phyloP scores from a whole-genome alignment of 2,113 vertebrate genomes.

The Glareola pratincola region DNA sequence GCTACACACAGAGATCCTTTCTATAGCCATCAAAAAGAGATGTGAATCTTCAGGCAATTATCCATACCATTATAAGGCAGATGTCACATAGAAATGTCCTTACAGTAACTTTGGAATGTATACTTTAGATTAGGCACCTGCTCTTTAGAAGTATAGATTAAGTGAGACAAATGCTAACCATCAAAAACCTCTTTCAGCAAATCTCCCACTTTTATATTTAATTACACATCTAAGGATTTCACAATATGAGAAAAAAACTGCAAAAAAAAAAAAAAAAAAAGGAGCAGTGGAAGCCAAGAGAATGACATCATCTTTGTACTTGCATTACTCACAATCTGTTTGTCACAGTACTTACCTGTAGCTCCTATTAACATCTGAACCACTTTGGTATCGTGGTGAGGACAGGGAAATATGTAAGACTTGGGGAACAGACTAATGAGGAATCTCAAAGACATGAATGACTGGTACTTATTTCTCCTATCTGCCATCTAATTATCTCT shows the following conservation, averaged over 20 bases:
- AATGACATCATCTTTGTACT: background rate
- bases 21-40: background rate
- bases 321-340: background rate
- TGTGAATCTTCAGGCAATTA: background rate
- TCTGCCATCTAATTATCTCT: background rate
- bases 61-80: background rate
- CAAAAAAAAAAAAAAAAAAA: background rate
- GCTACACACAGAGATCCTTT: background rate
- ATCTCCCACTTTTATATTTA: background rate
- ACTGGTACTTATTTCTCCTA: background rate
- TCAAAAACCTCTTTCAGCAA: background rate
- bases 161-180: background rate
- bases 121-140: background rate
- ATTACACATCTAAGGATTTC: background rate
- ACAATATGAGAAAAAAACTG: background rate
- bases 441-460: background rate
- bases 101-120: background rate
- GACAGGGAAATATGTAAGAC: background rate
- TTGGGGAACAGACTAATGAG: background rate
- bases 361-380: background rate
- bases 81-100: background rate
- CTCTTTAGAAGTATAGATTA: background rate
- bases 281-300: background rate
- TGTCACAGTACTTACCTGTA: background rate
- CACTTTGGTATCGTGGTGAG: background rate